These are phyloP conservation scores for Daphoenositta chrysoptera DNA, from an alignment of 2,113 vertebrate species.

Conservation along the genomic window DNA sequence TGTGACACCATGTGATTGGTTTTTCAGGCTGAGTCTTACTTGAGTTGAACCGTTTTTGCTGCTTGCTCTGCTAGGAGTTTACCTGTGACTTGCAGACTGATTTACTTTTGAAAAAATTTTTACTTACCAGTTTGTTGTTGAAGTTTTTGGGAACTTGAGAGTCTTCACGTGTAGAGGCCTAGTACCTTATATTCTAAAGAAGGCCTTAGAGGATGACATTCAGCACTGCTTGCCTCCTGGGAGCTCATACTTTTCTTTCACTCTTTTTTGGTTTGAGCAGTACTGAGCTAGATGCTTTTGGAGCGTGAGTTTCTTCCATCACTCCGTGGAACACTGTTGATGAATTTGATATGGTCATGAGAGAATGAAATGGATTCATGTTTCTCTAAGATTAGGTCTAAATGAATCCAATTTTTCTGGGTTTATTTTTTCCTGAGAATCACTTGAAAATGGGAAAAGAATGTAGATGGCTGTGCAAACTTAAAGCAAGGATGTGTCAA, in stretches of 20 bases:
- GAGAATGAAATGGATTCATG: not conserved
- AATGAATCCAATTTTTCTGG: not conserved
- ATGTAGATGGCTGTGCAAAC: not conserved
- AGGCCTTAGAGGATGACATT: not conserved
- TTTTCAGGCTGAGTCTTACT: not conserved
- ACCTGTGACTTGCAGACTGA: not conserved
- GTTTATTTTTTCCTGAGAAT: not conserved
- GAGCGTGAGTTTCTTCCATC: not conserved
- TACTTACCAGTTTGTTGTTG: not conserved
- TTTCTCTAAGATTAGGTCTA: not conserved
- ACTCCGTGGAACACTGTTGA: not conserved
- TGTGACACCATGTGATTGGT: not conserved
- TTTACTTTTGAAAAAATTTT: not conserved
- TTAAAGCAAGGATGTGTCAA: not conserved
- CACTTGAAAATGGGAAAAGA: not conserved
- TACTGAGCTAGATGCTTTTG: not conserved
- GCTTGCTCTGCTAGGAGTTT: not conserved
- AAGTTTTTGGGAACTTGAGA: not conserved
- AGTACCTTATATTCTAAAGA: not conserved
- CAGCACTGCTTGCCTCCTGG: not conserved
- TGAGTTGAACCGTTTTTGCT: not conserved
- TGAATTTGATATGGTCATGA: not conserved
- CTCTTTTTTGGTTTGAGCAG: not conserved
- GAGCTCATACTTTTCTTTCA: not conserved
- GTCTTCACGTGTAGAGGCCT: not conserved